Base-by-base conservation (phyloP, 2,888 invertebrate genomes). In the Macropis europaea region DNA sequence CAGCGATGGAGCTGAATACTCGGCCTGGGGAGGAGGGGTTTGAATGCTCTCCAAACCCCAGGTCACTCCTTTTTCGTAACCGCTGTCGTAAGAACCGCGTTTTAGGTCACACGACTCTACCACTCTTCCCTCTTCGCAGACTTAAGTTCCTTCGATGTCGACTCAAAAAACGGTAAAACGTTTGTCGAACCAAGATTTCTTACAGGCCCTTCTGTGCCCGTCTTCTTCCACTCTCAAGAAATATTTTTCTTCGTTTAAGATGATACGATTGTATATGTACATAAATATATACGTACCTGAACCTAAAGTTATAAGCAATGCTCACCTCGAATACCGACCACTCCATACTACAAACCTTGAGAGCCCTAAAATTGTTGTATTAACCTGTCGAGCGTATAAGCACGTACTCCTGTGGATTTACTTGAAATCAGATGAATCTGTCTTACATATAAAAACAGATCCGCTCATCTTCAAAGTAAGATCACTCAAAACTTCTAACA, bases 81-180 rank as follows among this genome's bases (percentile, higher is more conserved):
- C 32, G 24, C 56, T 40, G 45, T 52, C 53, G 38, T 30, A 48
- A 36, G 47, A 47, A 64, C 28, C 30, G 15, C 34, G 34, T 62
- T 62, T 62, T 57, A 57, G 57, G 53, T 57, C 61, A 68, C 47
- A 52, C 47, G 68, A 60, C 54, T 72, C 26, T 19, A 34, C 45
- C 28, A 19, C 48, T 52, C 36, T 61, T 24, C 53, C 59, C 45
- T 69, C 61, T 61, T 69, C 54, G 48, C 63, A n/a, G 36, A 66
- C 54, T 57, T 69, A 68, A 76, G 74, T 76, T 76, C 70, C 69
- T 69, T 63, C 66, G 71, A 66, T 57, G 69, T 63, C 69, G 48
- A 62, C 53, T 76, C 68, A 73, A 71, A 78, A 74, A 52, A 45
- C 62, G 42, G 57, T 64, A 54, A 74, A 77, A 64, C 56, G 40